Percentiles rank a stretch among this genome's conserved stretches.
These are phyloP conservation scores for Meiosimyza decipiens DNA, from an alignment of 2,888 invertebrate species.

Conservation along the genomic window DNA sequence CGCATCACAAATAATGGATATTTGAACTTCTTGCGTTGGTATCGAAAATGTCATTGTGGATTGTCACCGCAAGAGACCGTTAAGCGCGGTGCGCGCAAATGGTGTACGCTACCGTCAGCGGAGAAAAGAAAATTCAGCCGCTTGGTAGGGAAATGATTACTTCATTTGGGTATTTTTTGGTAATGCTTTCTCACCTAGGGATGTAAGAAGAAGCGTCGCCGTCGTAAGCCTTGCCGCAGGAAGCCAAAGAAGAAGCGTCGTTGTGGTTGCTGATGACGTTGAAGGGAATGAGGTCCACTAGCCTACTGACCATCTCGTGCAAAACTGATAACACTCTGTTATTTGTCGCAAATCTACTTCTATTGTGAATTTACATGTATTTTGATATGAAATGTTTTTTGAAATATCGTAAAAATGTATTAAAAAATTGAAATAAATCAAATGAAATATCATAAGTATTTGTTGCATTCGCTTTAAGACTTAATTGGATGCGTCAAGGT, in stretches of 20 bases:
- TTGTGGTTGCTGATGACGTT: no score
- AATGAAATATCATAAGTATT: no score
- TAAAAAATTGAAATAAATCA: no score
- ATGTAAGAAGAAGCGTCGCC: slow-evolving; percentile 26
- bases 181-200: slow-evolving; percentile 22
- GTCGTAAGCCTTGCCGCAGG: neutral
- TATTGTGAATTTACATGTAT: no score
- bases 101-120: slow-evolving; percentile 41
- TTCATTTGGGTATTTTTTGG: neutral
- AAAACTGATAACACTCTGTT: no score
- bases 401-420: no score
- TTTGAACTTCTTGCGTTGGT: slow-evolving; percentile 46
- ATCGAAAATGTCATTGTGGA: slow-evolving; percentile 42
- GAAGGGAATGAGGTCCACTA: no score
- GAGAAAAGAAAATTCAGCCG: slow-evolving; percentile 42
- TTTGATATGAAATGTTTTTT: no score
- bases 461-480: no score
- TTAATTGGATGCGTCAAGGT: no score
- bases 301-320: no score
- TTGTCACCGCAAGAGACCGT: slow-evolving; percentile 42
- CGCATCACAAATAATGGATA: slow-evolving; percentile 46
- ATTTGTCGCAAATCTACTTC: no score
- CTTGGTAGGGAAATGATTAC: slow-evolving; percentile 37
- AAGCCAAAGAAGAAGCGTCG: slow-evolving; percentile 30
- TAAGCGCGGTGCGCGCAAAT: slow-evolving; percentile 45